Percentiles rank a stretch among this genome's conserved stretches.
phyloP scores from a whole-genome alignment of 2,888 invertebrate genomes.

The Lepidochrysops patricia region DNA sequence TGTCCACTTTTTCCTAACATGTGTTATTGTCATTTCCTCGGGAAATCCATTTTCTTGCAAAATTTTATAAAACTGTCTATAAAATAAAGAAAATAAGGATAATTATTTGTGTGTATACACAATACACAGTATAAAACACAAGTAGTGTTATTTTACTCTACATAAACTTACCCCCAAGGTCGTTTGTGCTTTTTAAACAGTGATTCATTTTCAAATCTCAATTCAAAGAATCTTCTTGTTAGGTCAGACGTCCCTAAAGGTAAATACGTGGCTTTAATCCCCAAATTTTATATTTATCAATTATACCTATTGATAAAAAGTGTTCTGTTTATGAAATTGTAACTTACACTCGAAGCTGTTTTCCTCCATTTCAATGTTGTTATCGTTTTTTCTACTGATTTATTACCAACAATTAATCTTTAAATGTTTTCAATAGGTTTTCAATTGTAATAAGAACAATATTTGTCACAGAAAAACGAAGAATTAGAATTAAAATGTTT shows the following conservation, averaged over 20 bases:
- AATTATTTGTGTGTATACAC: background rate
- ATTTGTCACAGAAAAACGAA: background rate
- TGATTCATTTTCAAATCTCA: slow-evolving; percentile 58
- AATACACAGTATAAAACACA: background rate
- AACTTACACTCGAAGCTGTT: slow-evolving; percentile 52
- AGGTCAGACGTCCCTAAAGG: slow-evolving; percentile 54
- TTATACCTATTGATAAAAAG: too few species aligned
- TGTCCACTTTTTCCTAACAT: slow-evolving; percentile 65
- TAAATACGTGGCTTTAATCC: background rate
- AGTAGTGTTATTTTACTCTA: too few species aligned
- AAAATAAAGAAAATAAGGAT: slow-evolving; percentile 21
- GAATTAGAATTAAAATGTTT: too few species aligned
- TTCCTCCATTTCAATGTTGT: slow-evolving; percentile 39
- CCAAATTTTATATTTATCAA: too few species aligned
- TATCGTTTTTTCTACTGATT: background rate
- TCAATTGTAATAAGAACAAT: too few species aligned
- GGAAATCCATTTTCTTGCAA: slow-evolving; percentile 61
- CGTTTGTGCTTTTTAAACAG: slow-evolving; percentile 63
- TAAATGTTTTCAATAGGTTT: background rate
- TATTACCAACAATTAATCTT: background rate
- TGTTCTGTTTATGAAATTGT: background rate
- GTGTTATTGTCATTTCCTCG: slow-evolving; percentile 52
- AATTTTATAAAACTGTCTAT: slow-evolving; percentile 56
- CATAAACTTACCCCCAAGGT: slow-evolving; percentile 61
- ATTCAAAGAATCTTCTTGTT: slow-evolving; percentile 48